phyloP scores from a whole-genome alignment of 1,140 invertebrate genomes.

The Drosophila tsacasi region DNA sequence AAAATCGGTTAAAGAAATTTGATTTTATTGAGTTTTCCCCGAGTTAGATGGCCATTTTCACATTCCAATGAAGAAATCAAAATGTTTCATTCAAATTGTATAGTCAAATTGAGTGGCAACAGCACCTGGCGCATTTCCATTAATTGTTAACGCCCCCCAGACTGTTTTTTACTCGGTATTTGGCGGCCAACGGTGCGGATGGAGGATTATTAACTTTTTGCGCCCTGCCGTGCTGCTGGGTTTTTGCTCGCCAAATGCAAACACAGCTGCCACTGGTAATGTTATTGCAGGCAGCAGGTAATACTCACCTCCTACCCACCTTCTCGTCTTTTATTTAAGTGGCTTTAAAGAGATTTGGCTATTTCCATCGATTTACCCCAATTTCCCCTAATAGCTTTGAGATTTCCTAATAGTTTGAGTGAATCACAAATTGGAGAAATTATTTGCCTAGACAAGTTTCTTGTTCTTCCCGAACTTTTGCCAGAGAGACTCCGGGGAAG shows the following conservation, averaged over 20 bases:
- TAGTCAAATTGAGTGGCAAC: conserved; percentile 25
- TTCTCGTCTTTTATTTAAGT: neutral
- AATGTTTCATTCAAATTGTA: conserved; percentile 37
- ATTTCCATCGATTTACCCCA: neutral
- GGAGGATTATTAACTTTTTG: conserved; percentile 40
- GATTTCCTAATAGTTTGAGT: conserved; percentile 16
- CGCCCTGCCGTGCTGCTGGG: neutral
- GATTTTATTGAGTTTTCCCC: neutral
- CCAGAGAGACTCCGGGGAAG: neutral
- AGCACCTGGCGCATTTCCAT: conserved; percentile 26
- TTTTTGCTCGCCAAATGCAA: conserved; percentile 25
- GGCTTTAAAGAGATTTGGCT: neutral
- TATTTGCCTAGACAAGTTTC: conserved; percentile 6
- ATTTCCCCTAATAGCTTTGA: neutral
- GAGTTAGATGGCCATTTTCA: neutral
- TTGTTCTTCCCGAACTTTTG: neutral
- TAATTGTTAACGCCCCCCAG: conserved; percentile 28
- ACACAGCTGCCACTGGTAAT: conserved; percentile 18
- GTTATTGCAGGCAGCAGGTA: conserved; percentile 9
- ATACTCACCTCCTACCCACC: neutral
- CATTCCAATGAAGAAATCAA: conserved; percentile 32
- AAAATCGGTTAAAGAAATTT: neutral
- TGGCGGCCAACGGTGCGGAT: conserved; percentile 23
- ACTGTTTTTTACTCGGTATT: conserved; percentile 5
- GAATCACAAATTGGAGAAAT: neutral